Percentiles rank a stretch among this genome's conserved stretches.
phyloP scores from a whole-genome alignment of 2,113 vertebrate species.

The Platichthys stellatus region DNA sequence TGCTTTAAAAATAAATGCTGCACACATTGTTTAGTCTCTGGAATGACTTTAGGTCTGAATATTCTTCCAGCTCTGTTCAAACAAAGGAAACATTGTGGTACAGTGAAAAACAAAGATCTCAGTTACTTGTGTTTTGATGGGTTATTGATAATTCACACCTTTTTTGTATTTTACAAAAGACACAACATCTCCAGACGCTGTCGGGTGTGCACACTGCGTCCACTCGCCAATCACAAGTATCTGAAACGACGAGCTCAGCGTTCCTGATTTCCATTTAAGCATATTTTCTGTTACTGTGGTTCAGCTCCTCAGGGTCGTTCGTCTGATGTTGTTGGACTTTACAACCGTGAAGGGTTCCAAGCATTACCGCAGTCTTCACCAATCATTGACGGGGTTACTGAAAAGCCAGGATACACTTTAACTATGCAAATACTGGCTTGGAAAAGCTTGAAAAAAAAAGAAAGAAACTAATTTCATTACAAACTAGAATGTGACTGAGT shows the following conservation, averaged over 20 bases:
- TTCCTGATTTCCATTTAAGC: conserved; percentile 13
- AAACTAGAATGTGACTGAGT: too few species aligned
- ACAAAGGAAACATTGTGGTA: too few species aligned
- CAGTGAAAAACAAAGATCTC: too few species aligned
- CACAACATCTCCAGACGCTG: too few species aligned
- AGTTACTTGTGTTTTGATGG: too few species aligned
- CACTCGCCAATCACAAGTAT: conserved; percentile 2
- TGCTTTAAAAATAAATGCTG: conserved; percentile 13
- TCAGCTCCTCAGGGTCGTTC: conserved; percentile 7
- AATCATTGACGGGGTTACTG: background rate
- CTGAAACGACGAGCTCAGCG: background rate
- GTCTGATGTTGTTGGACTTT: conserved; percentile 31
- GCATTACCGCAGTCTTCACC: conserved; percentile 1
- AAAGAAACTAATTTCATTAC: too few species aligned
- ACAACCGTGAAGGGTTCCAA: background rate
- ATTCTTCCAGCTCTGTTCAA: too few species aligned
- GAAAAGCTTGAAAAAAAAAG: background rate
- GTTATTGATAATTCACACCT: too few species aligned
- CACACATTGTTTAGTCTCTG: background rate
- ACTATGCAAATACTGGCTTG: background rate
- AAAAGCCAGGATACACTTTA: background rate
- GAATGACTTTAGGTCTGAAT: background rate
- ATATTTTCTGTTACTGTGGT: conserved; percentile 10
- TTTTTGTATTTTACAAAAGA: too few species aligned
- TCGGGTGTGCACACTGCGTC: background rate